Percentiles rank a stretch among this genome's conserved stretches.
These are phyloP conservation scores for Allenopithecus nigroviridis DNA, from an alignment of 2,797 vertebrate species.

Conservation along the genomic window DNA sequence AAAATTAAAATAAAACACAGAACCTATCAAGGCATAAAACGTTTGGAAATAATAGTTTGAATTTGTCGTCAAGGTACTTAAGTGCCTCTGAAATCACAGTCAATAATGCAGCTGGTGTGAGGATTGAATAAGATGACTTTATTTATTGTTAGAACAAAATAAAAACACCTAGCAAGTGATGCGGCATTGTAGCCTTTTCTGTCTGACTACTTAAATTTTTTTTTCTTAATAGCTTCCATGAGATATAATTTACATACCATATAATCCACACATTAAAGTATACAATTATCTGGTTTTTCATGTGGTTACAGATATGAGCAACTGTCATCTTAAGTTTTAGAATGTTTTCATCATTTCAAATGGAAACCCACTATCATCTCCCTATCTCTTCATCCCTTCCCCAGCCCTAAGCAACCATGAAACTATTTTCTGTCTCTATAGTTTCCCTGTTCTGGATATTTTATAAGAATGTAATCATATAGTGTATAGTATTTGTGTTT, in stretches of 20 bases:
- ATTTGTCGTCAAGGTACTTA: slow-evolving; percentile 31
- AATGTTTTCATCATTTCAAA: neutral
- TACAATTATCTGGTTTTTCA: neutral
- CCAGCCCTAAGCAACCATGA: neutral
- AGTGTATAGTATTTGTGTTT: neutral
- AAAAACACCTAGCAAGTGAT: neutral
- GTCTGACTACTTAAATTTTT: neutral
- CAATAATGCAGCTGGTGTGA: neutral
- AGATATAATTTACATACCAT: neutral
- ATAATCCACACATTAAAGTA: neutral
- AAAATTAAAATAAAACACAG: neutral
- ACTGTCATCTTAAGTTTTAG: neutral
- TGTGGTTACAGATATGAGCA: neutral
- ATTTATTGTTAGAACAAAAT: neutral
- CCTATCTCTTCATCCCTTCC: neutral
- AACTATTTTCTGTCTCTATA: neutral
- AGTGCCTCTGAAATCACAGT: neutral
- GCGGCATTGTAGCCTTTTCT: neutral
- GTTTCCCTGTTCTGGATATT: neutral
- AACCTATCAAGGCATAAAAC: neutral
- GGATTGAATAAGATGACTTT: neutral
- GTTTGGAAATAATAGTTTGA: slow-evolving; percentile 39
- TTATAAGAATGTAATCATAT: neutral
- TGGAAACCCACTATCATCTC: neutral
- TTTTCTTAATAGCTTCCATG: neutral